Conservation (phyloP, 2,113 vertebrate species). For the Rousettus leschenaultii region DNA sequence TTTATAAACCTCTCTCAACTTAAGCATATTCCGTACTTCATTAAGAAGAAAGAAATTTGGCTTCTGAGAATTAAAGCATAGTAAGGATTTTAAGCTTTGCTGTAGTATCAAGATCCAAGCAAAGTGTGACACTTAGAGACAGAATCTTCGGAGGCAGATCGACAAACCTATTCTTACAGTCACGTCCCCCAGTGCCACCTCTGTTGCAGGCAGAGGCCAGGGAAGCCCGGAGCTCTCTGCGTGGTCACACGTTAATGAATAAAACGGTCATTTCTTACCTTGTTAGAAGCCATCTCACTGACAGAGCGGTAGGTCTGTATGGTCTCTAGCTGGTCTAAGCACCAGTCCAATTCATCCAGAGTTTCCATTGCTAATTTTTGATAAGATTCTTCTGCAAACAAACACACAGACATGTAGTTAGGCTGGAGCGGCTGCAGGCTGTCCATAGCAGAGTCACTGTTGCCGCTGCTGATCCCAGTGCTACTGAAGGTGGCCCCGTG, state of each 20-base stretch:
- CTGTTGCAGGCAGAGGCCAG: background rate
- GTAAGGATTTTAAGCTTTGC: background rate
- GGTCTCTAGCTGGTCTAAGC: slow-evolving; percentile 98
- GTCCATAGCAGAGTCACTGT: slow-evolving; percentile 76
- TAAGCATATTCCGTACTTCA: background rate
- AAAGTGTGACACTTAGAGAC: background rate
- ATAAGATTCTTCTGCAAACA: slow-evolving; percentile 98
- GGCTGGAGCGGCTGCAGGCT: slow-evolving; percentile 80
- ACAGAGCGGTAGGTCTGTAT: slow-evolving; percentile 99
- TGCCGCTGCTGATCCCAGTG: slow-evolving; percentile 51
- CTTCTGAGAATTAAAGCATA: background rate
- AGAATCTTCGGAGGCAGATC: background rate
- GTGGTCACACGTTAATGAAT: background rate
- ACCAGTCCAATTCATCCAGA: slow-evolving; percentile 99
- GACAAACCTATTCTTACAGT: background rate
- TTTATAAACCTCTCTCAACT: background rate
- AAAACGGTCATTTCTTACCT: slow-evolving; percentile 85
- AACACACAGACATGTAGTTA: slow-evolving; percentile 89
- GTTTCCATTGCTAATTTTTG: slow-evolving; percentile 99
- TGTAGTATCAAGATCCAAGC: background rate
- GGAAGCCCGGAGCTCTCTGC: background rate
- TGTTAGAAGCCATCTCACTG: slow-evolving; percentile 99
- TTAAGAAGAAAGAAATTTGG: background rate
- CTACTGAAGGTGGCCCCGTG: slow-evolving; percentile 78
- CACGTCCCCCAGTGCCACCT: background rate